phyloP scores from a whole-genome alignment of 1,140 invertebrate genomes.

The Plutomurus gul region DNA sequence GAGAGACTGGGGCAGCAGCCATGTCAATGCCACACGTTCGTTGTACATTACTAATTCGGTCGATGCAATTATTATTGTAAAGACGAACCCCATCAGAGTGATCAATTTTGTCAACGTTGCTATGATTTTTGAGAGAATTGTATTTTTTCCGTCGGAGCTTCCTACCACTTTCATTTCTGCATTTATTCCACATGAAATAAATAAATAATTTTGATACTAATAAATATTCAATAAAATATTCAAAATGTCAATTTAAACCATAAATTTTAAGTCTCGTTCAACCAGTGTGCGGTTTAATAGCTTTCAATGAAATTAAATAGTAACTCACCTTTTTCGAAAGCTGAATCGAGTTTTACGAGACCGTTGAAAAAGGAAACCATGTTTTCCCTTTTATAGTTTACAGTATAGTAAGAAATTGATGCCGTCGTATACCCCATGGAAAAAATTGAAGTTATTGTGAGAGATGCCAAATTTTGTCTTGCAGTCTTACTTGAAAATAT shows the following conservation, averaged over 20 bases:
- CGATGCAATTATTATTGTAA: not conserved
- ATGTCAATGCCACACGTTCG: not conserved
- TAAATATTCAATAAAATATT: too few relatives aligned
- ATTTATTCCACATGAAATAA: too few relatives aligned
- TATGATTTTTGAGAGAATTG: not conserved
- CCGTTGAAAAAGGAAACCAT: not conserved
- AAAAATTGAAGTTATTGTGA: not conserved
- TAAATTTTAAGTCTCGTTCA: too few relatives aligned
- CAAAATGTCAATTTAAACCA: too few relatives aligned
- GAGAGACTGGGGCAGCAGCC: not conserved
- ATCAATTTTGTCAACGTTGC: not conserved
- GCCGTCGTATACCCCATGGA: not conserved
- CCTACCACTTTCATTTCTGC: too few relatives aligned
- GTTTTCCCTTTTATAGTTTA: not conserved
- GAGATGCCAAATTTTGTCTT: not conserved
- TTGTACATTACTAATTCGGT: not conserved
- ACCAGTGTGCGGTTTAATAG: too few relatives aligned
- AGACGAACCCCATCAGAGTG: not conserved
- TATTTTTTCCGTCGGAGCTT: too few relatives aligned
- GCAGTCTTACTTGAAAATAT: not conserved
- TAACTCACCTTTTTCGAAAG: not conserved
- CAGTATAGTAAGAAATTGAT: not conserved
- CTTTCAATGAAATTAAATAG: not conserved
- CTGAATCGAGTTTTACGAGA: not conserved
- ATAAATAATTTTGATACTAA: too few relatives aligned